A percentile compares a stretch with the other conserved stretches of the same genome.
Conservation (phyloP, 23 tunicate genomes). For the Trididemnum miniatum region DNA sequence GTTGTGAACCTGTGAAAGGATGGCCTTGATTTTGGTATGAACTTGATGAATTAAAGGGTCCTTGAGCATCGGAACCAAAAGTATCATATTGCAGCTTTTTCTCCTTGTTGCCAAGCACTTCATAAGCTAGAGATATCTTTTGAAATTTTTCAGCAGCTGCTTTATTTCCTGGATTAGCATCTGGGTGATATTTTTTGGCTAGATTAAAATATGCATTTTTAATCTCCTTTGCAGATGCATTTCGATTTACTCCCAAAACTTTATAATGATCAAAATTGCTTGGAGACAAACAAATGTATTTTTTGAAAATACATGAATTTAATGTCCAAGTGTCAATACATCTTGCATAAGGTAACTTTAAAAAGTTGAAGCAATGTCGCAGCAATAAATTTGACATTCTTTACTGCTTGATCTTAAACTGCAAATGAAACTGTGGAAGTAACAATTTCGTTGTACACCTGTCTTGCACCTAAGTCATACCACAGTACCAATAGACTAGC, state of each 20-base stretch:
- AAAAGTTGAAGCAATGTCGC: too few species aligned
- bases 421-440: too few species aligned
- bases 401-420: too few species aligned
- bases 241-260: slow-evolving; percentile 45
- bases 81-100: slow-evolving; percentile 60
- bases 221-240: slow-evolving; percentile 65
- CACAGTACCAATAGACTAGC: too few species aligned
- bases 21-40: neutral
- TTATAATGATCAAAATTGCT: slow-evolving; percentile 36
- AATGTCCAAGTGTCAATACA: too few species aligned
- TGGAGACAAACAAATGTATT: neutral
- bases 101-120: slow-evolving; percentile 42
- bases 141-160: slow-evolving; percentile 57
- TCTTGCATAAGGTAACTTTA: too few species aligned
- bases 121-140: slow-evolving; percentile 67
- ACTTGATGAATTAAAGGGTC: neutral
- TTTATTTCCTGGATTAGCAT: slow-evolving; percentile 47
- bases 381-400: too few species aligned
- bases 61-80: slow-evolving; percentile 23
- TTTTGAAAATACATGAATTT: neutral
- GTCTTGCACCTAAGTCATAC: too few species aligned
- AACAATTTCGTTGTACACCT: too few species aligned
- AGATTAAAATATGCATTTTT: slow-evolving; percentile 53
- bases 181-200: slow-evolving; percentile 86
- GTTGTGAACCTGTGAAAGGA: neutral